phyloP scores from a whole-genome alignment of 2,888 invertebrate genomes.

The Tipula helvola region DNA sequence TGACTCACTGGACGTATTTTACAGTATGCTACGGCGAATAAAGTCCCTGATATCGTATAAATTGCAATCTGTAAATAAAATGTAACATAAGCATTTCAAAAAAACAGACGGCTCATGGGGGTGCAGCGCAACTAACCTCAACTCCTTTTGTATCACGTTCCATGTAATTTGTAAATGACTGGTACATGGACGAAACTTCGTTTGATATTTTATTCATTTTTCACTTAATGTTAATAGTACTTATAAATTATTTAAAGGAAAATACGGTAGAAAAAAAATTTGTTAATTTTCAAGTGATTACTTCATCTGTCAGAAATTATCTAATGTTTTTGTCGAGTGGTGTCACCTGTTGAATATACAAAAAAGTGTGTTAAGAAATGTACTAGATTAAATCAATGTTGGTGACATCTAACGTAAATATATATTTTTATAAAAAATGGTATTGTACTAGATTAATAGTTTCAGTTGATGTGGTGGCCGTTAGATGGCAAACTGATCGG shows the following conservation, averaged over 20 bases:
- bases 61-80: conserved; percentile 14
- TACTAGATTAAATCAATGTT: not conserved
- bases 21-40: conserved; percentile 16
- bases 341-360: not conserved
- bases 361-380: not conserved
- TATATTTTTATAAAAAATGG: not conserved
- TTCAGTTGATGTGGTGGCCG: not conserved
- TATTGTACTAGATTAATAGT: not conserved
- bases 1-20: conserved; percentile 16
- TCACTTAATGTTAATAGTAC: not conserved
- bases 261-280: not conserved
- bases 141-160: conserved; percentile 16
- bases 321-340: not conserved
- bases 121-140: conserved; percentile 13
- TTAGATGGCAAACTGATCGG: not conserved
- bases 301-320: not conserved
- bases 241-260: not conserved
- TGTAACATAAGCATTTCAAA: not conserved
- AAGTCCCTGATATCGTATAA: conserved; percentile 15
- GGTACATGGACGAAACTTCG: conserved; percentile 11
- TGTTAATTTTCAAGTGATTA: not conserved
- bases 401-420: not conserved
- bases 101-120: not conserved
- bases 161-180: conserved; percentile 16
- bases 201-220: not conserved